Evolutionary conservation across 2,113 vertebrate species (phyloP).

Genomic region (Mugil cephalus): DNA sequence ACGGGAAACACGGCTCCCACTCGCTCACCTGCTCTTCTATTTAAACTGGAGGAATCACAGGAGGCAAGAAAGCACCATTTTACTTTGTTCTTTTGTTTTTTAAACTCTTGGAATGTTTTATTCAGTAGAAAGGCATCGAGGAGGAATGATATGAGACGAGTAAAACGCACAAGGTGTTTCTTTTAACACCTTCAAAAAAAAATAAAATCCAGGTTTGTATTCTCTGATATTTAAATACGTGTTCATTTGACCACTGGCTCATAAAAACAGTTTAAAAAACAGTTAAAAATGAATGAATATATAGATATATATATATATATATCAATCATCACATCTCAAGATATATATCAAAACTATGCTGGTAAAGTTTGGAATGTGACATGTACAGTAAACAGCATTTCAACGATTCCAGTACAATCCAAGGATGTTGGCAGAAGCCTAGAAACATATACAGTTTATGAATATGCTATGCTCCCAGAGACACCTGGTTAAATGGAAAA

Average conservation of each 20-base stretch:
- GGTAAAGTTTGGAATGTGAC: background rate
- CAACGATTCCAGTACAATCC: conserved; percentile 5
- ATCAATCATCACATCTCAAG: no score
- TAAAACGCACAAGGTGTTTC: background rate
- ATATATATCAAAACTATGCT: background rate
- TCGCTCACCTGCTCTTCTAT: conserved; percentile 44
- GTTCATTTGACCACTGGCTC: no score
- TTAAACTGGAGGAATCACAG: conserved; percentile 19
- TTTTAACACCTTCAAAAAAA: background rate
- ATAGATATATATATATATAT: no score
- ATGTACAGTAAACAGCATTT: background rate
- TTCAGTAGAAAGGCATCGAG: conserved; percentile 12
- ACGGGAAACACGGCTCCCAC: conserved; percentile 52
- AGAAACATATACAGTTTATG: background rate
- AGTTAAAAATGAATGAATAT: no score
- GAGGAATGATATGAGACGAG: background rate
- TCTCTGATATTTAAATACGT: no score
- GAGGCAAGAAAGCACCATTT: background rate
- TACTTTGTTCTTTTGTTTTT: conserved; percentile 8
- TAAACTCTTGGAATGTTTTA: conserved; percentile 48
- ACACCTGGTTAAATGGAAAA: background rate
- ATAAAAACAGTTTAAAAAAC: no score
- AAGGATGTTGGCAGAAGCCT: background rate
- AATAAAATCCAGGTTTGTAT: conserved; percentile 1
- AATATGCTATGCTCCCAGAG: no score